Evolutionary conservation across 2,888 invertebrate genomes (phyloP).

Genomic region (Nomada ruficornis): DNA sequence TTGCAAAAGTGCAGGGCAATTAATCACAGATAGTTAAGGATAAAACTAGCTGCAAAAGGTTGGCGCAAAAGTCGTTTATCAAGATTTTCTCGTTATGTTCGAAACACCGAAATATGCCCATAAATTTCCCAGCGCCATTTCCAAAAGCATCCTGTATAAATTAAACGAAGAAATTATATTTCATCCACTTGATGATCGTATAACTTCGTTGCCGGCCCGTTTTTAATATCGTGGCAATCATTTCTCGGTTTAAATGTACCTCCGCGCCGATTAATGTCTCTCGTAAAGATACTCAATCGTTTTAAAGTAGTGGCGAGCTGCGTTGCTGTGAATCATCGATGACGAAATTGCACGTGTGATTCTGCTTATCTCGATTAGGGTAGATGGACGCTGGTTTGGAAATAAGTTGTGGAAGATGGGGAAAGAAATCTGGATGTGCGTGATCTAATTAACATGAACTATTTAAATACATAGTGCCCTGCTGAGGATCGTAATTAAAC

Average conservation of each 20-base stretch:
- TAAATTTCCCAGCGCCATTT: slow-evolving; percentile 24
- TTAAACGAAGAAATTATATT: slow-evolving; percentile 60
- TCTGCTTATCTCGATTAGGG: slow-evolving; percentile 28
- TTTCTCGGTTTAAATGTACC: slow-evolving; percentile 49
- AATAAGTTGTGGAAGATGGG: slow-evolving; percentile 8
- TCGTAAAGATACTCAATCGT: slow-evolving; percentile 61
- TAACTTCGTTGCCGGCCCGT: background rate
- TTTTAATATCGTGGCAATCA: slow-evolving; percentile 49
- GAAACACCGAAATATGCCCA: background rate
- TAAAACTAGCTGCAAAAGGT: background rate
- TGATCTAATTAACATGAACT: background rate
- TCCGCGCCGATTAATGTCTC: slow-evolving; percentile 49
- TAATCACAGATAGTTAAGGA: slow-evolving; percentile 29
- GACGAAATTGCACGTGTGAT: slow-evolving; percentile 50
- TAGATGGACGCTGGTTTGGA: slow-evolving; percentile 12
- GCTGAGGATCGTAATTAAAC: slow-evolving; percentile 8
- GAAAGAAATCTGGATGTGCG: background rate
- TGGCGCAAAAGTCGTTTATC: slow-evolving; percentile 6
- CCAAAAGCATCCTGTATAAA: slow-evolving; percentile 50
- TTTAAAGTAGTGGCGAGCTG: slow-evolving; percentile 34
- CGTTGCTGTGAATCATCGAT: slow-evolving; percentile 55
- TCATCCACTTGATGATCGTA: slow-evolving; percentile 15
- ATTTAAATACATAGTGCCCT: background rate
- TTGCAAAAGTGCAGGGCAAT: background rate
- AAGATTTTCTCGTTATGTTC: slow-evolving; percentile 12